These are phyloP conservation scores for Bujurquina vittata DNA, from an alignment of 2,113 vertebrate species.

Conservation along the genomic window DNA sequence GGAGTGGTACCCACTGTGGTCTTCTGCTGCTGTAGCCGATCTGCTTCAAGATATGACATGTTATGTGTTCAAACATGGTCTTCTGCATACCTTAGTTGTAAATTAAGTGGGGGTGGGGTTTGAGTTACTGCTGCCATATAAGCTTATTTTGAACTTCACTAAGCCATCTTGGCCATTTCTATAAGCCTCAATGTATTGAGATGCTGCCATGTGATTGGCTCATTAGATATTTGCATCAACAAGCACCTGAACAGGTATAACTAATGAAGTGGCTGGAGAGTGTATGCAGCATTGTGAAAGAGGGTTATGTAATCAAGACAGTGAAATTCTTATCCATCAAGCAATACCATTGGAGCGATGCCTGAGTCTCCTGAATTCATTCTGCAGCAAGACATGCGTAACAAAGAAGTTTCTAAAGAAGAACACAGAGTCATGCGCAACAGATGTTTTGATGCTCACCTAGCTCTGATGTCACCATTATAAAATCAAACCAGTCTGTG, in stretches of 20 bases:
- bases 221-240: too few species aligned
- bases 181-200: not conserved
- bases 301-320: not conserved
- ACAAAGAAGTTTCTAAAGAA: not conserved
- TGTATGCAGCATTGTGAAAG: too few species aligned
- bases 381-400: not conserved
- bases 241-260: too few species aligned
- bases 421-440: not conserved
- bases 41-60: not conserved
- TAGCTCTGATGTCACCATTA: not conserved
- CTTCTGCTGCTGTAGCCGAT: not conserved
- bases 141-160: not conserved
- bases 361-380: too few species aligned
- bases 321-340: not conserved
- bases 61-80: not conserved
- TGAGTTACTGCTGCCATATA: not conserved
- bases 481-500: not conserved
- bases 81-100: not conserved
- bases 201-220: too few species aligned
- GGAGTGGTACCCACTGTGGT: not conserved
- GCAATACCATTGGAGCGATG: not conserved
- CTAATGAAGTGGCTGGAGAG: not conserved
- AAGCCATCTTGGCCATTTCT: not conserved
- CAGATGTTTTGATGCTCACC: constrained; percentile 8
- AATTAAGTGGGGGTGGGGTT: not conserved